Evolutionary conservation across 2,797 vertebrate species (phyloP).

Genomic region (Protonibea diacanthus): DNA sequence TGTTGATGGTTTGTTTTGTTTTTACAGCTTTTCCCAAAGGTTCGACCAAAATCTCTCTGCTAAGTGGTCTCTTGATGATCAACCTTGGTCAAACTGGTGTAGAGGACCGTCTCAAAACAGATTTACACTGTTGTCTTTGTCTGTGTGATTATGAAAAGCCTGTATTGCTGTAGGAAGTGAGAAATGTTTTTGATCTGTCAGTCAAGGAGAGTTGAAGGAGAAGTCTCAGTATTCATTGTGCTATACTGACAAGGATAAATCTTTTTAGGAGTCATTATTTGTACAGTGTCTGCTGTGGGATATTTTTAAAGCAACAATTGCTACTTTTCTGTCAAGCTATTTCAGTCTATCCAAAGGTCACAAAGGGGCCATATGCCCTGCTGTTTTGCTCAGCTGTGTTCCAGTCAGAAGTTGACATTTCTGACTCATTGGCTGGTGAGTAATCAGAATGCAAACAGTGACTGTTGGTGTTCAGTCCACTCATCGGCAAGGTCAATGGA

Average conservation of each 20-base stretch:
- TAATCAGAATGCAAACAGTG: constrained; percentile 29
- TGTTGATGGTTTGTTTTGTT: neutral
- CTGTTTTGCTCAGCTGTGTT: constrained; percentile 13
- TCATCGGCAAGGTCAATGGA: constrained; percentile 4
- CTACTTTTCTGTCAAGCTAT: constrained; percentile 2
- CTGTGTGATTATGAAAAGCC: neutral
- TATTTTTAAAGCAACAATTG: constrained; percentile 14
- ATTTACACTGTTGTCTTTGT: constrained; percentile 23
- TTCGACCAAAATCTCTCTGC: constrained; percentile 84
- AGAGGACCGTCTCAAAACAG: constrained; percentile 9
- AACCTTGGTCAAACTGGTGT: neutral
- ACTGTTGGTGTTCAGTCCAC: constrained; percentile 12
- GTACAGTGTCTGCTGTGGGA: constrained; percentile 17
- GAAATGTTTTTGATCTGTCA: constrained; percentile 28
- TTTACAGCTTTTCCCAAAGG: constrained; percentile 86
- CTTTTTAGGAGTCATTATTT: constrained; percentile 8
- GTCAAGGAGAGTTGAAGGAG: constrained; percentile 36
- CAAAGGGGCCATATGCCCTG: neutral
- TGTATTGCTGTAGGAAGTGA: constrained; percentile 8
- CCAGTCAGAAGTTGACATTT: constrained; percentile 7
- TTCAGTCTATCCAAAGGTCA: constrained; percentile 14
- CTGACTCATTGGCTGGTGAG: constrained; percentile 14
- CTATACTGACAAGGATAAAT: constrained; percentile 1
- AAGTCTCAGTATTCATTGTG: constrained; percentile 30
- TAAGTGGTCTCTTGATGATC: constrained; percentile 42